A percentile compares a stretch with the other conserved stretches of the same genome.
Conservation (phyloP, 2,113 vertebrate species). For the Tricholaema leucomelas region DNA sequence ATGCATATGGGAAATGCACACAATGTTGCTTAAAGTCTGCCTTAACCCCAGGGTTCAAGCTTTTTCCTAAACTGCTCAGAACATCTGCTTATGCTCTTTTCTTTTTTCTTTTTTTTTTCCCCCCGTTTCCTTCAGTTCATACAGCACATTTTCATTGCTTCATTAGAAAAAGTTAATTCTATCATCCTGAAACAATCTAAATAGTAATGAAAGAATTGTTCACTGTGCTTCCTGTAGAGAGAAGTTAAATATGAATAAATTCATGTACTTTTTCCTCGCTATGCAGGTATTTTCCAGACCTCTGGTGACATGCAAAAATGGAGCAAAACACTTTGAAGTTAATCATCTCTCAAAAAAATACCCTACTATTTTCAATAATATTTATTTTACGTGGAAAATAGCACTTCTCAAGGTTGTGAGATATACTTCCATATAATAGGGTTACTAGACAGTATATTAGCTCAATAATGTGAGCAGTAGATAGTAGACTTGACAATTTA, state of each 20-base stretch:
- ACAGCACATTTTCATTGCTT: not conserved
- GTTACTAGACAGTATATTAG: not conserved
- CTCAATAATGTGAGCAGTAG: not conserved
- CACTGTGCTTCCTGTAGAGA: not conserved
- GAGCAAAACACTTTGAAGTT: not conserved
- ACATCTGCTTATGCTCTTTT: not conserved
- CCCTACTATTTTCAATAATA: not conserved
- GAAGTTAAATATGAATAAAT: not conserved
- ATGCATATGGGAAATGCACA: not conserved
- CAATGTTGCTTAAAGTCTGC: not conserved
- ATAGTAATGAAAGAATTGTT: not conserved
- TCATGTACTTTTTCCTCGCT: rapidly evolving
- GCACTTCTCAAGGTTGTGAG: not conserved
- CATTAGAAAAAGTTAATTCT: not conserved
- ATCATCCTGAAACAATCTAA: not conserved
- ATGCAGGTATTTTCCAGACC: not conserved
- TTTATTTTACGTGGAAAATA: not conserved
- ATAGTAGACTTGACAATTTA: not conserved
- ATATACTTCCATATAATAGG: not conserved
- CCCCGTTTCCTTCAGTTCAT: not conserved
- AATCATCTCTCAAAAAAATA: not conserved
- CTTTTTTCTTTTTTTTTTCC: not conserved
- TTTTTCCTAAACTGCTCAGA: not conserved
- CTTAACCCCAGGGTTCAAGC: not conserved
- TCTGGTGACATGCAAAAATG: not conserved